phyloP scores from a whole-genome alignment of 2,113 vertebrate species.

The Macroglossus sobrinus region DNA sequence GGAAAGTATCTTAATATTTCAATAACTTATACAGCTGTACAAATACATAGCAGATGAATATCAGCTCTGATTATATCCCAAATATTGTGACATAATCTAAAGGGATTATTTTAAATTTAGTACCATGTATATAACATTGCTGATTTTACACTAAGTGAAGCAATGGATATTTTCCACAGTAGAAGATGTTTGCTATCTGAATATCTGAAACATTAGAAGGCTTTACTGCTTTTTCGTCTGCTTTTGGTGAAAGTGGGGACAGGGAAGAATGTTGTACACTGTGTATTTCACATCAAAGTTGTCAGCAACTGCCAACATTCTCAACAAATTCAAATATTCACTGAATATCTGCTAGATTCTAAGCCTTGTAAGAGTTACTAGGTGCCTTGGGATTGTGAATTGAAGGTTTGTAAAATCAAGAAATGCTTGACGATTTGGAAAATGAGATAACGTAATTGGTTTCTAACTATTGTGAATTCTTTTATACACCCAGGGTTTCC shows the following conservation, averaged over 20 bases:
- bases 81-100: not conserved
- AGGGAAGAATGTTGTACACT: not conserved
- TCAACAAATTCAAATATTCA: conserved; percentile 8
- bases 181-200: not conserved
- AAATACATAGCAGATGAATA: not conserved
- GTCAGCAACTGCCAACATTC: not conserved
- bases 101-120: not conserved
- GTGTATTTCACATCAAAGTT: not conserved
- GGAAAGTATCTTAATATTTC: not conserved
- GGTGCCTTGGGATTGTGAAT: not conserved
- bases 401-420: not conserved
- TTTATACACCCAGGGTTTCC: not conserved
- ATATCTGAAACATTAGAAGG: not conserved
- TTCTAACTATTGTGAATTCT: not conserved
- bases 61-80: not conserved
- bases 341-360: not conserved
- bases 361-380: not conserved
- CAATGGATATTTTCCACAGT: not conserved
- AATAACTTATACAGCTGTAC: not conserved
- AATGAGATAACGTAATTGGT: not conserved
- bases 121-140: not conserved
- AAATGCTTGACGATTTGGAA: conserved; percentile 4
- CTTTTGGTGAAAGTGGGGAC: not conserved
- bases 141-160: not conserved
- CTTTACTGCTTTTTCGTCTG: not conserved